A percentile compares a stretch with the other conserved stretches of the same genome.
Conservation (phyloP, 2,113 vertebrate species). For the Ia io region DNA sequence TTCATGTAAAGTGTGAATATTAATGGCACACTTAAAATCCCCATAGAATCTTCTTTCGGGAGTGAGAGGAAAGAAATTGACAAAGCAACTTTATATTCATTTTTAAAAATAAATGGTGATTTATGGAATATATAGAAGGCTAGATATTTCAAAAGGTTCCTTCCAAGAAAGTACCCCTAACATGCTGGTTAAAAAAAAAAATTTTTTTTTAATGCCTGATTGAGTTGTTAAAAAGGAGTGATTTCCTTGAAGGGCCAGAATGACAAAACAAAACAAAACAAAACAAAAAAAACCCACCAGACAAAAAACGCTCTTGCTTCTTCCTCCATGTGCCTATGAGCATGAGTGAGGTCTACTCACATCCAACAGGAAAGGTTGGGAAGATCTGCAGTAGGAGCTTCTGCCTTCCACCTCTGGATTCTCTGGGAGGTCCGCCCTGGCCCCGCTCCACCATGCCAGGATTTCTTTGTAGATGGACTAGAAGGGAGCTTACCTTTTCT, state of each 20-base stretch:
- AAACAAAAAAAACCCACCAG: too few species aligned
- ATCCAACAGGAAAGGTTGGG: not conserved
- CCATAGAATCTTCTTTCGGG: not conserved
- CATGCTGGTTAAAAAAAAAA: not conserved
- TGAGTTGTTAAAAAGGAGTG: not conserved
- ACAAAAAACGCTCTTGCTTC: not conserved
- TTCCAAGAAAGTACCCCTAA: not conserved
- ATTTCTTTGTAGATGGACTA: not conserved
- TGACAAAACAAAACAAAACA: not conserved
- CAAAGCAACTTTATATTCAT: slow-evolving; percentile 1
- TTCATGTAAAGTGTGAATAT: slow-evolving; percentile 54
- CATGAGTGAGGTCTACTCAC: rapidly evolving
- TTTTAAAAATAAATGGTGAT: slow-evolving; percentile 11
- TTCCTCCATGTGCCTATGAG: not conserved
- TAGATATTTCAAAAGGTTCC: not conserved
- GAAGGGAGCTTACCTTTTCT: slow-evolving; percentile 79
- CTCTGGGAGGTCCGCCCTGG: not conserved
- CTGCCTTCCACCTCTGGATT: not conserved
- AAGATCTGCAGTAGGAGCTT: not conserved
- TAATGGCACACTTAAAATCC: not conserved
- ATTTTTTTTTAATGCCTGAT: not conserved
- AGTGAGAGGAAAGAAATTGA: not conserved
- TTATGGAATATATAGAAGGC: not conserved
- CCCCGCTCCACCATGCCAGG: not conserved
- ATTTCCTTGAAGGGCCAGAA: not conserved